Conservation (phyloP, 2,888 invertebrate species). For the Tholera decimalis region DNA sequence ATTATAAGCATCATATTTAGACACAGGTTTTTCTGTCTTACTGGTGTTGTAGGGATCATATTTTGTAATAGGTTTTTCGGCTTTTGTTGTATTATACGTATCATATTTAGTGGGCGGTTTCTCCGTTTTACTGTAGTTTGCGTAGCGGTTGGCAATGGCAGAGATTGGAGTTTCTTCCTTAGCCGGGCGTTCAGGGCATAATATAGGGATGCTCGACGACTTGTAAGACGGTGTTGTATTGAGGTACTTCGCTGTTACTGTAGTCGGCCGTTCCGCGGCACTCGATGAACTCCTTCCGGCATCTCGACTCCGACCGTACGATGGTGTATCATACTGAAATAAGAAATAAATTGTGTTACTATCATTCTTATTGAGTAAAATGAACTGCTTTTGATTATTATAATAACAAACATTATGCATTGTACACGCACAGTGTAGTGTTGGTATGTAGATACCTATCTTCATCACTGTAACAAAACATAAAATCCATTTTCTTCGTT, state of each 20-base stretch:
- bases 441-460: too few species aligned
- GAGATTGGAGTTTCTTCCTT: conserved; percentile 86
- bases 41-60: conserved; percentile 70
- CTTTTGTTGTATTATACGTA: conserved; percentile 60
- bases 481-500: conserved; percentile 77
- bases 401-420: conserved; percentile 8
- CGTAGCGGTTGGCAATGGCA: conserved; percentile 85
- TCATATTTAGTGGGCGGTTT: conserved; percentile 63
- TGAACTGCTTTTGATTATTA: neutral
- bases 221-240: conserved; percentile 84
- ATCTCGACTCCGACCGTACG: conserved; percentile 83
- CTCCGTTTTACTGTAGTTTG: conserved; percentile 79
- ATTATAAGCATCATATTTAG: conserved; percentile 76
- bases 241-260: conserved; percentile 87
- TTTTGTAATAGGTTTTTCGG: conserved; percentile 70
- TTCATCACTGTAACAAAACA: conserved; percentile 26
- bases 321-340: conserved; percentile 87
- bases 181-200: conserved; percentile 79
- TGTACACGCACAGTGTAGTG: conserved; percentile 2
- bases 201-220: conserved; percentile 87
- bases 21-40: conserved; percentile 70
- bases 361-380: neutral
- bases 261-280: conserved; percentile 81
- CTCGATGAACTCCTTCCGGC: conserved; percentile 73
- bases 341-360: conserved; percentile 34